phyloP scores from a whole-genome alignment of 2,888 invertebrate genomes.

The Chrysolina oricalcia region DNA sequence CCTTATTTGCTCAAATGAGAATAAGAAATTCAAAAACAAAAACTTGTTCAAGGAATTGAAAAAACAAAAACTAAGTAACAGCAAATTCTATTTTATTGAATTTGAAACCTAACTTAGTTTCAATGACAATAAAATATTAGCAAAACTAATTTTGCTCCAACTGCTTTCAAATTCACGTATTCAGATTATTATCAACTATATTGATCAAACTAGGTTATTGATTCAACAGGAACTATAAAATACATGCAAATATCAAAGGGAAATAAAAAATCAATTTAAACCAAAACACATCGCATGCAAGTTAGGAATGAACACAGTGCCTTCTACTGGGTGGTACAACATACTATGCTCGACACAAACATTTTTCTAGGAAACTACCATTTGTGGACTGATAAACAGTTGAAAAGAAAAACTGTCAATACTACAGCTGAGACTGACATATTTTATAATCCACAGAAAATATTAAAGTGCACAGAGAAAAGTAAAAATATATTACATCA shows the following conservation, averaged over 20 bases:
- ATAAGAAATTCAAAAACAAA: too few relatives aligned
- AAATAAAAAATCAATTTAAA: slow-evolving; percentile 35
- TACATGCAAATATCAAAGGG: slow-evolving; percentile 39
- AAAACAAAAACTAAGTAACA: too few relatives aligned
- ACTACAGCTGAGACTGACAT: not conserved
- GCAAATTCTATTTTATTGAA: too few relatives aligned
- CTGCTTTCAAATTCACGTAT: not conserved
- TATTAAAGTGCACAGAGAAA: too few relatives aligned
- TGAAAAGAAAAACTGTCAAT: not conserved
- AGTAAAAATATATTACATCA: too few relatives aligned
- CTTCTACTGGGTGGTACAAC: slow-evolving; percentile 50
- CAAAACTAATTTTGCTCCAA: too few relatives aligned
- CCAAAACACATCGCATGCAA: slow-evolving; percentile 41
- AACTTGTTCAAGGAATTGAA: too few relatives aligned
- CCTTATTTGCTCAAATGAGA: too few relatives aligned
- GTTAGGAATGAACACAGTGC: slow-evolving; percentile 41
- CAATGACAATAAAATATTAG: too few relatives aligned
- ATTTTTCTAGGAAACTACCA: slow-evolving; percentile 9
- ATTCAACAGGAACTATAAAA: slow-evolving; percentile 31
- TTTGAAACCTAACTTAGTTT: too few relatives aligned
- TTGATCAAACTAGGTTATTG: slow-evolving; percentile 35
- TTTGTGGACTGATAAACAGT: slow-evolving; percentile 10
- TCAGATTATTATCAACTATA: slow-evolving; percentile 5
- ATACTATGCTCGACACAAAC: slow-evolving; percentile 37
- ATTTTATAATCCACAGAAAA: not conserved